Evolutionary conservation across 2,888 invertebrate genomes (phyloP).

Genomic region (Caenorhabditis sp.): DNA sequence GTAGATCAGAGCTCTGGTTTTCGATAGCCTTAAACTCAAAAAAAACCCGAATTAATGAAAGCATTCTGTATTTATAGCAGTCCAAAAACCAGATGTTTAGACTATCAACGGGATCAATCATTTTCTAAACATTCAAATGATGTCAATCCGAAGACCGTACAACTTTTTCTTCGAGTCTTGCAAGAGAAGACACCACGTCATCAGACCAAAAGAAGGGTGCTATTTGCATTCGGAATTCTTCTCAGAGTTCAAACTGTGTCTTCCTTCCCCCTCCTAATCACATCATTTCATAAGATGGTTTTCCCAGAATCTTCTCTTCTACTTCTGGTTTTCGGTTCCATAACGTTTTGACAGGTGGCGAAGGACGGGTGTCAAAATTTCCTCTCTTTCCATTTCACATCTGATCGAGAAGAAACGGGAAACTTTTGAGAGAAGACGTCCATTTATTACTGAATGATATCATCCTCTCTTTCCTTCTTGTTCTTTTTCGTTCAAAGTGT

Average conservation of each 20-base stretch:
- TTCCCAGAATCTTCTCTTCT: conserved; percentile 21
- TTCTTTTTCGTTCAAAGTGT: conserved; percentile 25
- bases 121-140: conserved; percentile 3
- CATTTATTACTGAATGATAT: conserved; percentile 43
- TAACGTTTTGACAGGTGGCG: conserved; percentile 19
- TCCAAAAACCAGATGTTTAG: conserved; percentile 15
- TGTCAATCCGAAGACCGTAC: not conserved
- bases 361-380: conserved; percentile 54
- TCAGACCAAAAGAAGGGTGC: conserved; percentile 20
- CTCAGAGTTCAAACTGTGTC: conserved; percentile 51
- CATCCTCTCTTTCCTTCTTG: conserved; percentile 17
- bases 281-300: conserved; percentile 22
- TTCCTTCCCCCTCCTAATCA: not conserved
- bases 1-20: too few relatives aligned
- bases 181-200: conserved; percentile 15
- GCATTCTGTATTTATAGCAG: conserved; percentile 13
- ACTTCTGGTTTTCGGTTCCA: conserved; percentile 34
- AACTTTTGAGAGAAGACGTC: conserved; percentile 4
- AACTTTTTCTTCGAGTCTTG: not conserved
- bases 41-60: not conserved
- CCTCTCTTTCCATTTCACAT: conserved; percentile 17
- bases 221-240: conserved; percentile 7
- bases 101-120: not conserved
- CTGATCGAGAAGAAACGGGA: conserved; percentile 38
- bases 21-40: not conserved